phyloP scores from a whole-genome alignment of 1,140 invertebrate genomes.

The Halesus radiatus region DNA sequence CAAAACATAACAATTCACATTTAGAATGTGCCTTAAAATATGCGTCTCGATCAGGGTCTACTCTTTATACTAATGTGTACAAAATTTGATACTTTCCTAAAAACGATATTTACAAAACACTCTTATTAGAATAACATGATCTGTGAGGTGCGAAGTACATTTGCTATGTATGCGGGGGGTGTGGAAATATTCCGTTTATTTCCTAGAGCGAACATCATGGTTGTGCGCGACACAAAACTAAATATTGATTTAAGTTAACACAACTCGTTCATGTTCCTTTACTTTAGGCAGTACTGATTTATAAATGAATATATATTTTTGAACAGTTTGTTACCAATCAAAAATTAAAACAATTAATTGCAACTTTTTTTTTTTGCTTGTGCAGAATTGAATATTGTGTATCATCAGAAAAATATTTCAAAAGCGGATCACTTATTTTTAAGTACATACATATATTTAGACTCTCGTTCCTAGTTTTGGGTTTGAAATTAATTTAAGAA shows the following conservation, averaged over 20 bases:
- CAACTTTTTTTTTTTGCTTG: too few relatives aligned
- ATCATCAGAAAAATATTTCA: too few relatives aligned
- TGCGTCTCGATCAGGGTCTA: conserved; percentile 34
- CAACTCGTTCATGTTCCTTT: neutral
- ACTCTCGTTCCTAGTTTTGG: too few relatives aligned
- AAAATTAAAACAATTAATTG: too few relatives aligned
- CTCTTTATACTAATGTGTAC: conserved; percentile 52
- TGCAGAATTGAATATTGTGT: too few relatives aligned
- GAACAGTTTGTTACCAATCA: too few relatives aligned
- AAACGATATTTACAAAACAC: conserved; percentile 53
- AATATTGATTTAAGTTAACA: neutral
- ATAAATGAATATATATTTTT: too few relatives aligned
- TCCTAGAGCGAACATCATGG: neutral
- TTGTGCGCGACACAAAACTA: neutral
- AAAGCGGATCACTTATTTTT: too few relatives aligned
- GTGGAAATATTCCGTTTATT: neutral
- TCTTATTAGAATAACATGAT: conserved; percentile 5
- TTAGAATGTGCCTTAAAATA: conserved; percentile 49
- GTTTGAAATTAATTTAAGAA: too few relatives aligned
- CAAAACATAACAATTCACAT: conserved; percentile 52
- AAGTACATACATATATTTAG: too few relatives aligned
- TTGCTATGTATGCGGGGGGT: neutral
- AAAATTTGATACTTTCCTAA: conserved; percentile 52
- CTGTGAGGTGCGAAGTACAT: conserved; percentile 12
- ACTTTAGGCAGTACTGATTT: too few relatives aligned